Evolutionary conservation across 2,888 invertebrate genomes (phyloP).

Genomic region (Aleiodes leptofemur): DNA sequence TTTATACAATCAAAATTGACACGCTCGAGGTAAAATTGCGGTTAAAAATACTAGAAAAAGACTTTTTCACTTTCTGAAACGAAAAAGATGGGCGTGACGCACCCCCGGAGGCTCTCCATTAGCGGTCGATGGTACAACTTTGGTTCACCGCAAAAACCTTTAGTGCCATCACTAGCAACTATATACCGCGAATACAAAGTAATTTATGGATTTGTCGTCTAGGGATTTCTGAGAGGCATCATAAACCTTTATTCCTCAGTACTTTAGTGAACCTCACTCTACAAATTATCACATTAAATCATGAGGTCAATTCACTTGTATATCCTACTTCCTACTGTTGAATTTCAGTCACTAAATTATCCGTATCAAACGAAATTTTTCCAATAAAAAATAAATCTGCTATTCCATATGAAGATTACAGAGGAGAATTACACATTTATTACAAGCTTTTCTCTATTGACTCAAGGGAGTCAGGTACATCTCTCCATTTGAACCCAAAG

Average conservation of each 20-base stretch:
- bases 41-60: constrained; percentile 33
- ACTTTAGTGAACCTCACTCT: constrained; percentile 57
- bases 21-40: constrained; percentile 65
- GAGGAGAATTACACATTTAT: constrained; percentile 47
- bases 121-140: constrained; percentile 47
- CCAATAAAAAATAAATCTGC: too few species aligned
- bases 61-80: constrained; percentile 45
- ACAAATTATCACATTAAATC: constrained; percentile 44
- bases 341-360: too few species aligned
- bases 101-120: constrained; percentile 45
- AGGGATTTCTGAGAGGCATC: constrained; percentile 60
- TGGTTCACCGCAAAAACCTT: constrained; percentile 65
- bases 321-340: too few species aligned
- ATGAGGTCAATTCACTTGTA: not conserved
- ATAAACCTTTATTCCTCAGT: constrained; percentile 49
- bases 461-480: constrained; percentile 52
- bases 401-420: not conserved
- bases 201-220: constrained; percentile 64
- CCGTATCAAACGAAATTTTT: too few species aligned
- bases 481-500: constrained; percentile 35
- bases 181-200: constrained; percentile 60
- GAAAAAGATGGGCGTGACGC: constrained; percentile 28
- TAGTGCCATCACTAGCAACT: constrained; percentile 31
- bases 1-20: constrained; percentile 26
- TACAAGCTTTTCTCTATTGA: constrained; percentile 58